Percentiles rank a stretch among this genome's conserved stretches.
phyloP scores from a whole-genome alignment of 2,113 vertebrate genomes.

The Microcebus murinus region DNA sequence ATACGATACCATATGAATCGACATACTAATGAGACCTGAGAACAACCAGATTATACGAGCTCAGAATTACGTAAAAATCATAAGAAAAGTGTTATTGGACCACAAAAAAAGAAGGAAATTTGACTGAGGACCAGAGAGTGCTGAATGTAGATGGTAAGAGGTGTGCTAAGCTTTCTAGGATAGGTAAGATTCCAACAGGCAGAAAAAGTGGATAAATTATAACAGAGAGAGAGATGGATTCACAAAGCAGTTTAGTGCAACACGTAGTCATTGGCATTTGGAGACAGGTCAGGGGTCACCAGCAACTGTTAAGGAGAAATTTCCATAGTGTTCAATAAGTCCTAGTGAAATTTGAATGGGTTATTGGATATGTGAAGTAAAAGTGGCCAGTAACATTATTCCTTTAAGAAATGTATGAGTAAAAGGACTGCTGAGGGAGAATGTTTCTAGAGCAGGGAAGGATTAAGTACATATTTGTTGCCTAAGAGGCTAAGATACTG shows the following conservation, averaged over 20 bases:
- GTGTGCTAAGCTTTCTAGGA: neutral
- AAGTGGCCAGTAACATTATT: neutral
- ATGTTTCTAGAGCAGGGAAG: neutral
- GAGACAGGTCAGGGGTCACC: neutral
- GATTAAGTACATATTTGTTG: neutral
- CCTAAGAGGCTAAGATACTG: neutral
- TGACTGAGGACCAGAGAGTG: neutral
- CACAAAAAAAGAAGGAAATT: neutral
- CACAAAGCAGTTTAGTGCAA: neutral
- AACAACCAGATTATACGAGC: neutral
- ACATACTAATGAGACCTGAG: neutral
- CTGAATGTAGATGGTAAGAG: neutral
- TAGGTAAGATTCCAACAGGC: neutral
- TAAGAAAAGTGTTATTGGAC: neutral
- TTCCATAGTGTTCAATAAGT: neutral
- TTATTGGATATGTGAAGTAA: neutral
- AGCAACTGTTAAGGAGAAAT: neutral
- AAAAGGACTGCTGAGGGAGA: neutral
- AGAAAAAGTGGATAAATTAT: neutral
- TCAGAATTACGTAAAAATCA: neutral
- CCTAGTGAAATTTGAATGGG: neutral
- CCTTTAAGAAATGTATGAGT: neutral
- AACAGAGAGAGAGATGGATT: neutral
- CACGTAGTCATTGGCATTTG: neutral
- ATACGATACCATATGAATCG: neutral